These are phyloP conservation scores for Stenotaenia linearis DNA, from an alignment of 2,888 invertebrate genomes.

Conservation along the genomic window DNA sequence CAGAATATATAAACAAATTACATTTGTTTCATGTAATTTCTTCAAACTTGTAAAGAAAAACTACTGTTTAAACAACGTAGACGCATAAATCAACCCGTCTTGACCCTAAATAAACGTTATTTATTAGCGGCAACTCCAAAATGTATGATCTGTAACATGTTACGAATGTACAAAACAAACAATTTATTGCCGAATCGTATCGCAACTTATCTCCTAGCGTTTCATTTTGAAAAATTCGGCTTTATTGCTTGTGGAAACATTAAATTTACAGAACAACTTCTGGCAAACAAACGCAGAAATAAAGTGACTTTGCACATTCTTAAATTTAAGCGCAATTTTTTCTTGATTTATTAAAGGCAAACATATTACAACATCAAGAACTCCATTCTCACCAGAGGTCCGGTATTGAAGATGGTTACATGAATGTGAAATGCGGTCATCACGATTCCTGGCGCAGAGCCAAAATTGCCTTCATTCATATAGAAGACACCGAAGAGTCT, in stretches of 20 bases:
- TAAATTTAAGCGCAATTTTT: neutral
- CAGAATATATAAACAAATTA: too few species aligned
- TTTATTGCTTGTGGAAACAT: too few species aligned
- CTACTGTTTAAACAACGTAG: too few species aligned
- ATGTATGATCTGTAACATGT: neutral
- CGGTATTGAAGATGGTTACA: neutral
- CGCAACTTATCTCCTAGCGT: neutral
- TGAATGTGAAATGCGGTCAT: constrained; percentile 16
- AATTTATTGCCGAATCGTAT: neutral
- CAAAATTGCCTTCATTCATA: constrained; percentile 16
- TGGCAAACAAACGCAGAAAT: neutral
- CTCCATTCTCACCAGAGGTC: neutral
- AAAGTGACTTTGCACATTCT: neutral
- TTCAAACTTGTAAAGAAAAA: too few species aligned
- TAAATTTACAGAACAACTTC: neutral
- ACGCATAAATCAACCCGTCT: too few species aligned
- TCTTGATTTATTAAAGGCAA: neutral
- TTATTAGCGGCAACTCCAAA: neutral
- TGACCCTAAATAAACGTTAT: neutral
- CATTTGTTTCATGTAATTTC: too few species aligned
- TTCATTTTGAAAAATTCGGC: too few species aligned
- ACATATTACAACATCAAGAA: neutral
- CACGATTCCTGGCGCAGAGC: neutral
- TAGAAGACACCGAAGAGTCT: neutral
- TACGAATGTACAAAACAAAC: neutral